Percentiles rank a stretch among this genome's conserved stretches.
These are phyloP conservation scores for Conus canariensis DNA, from an alignment of 2,888 invertebrate genomes.

Conservation along the genomic window DNA sequence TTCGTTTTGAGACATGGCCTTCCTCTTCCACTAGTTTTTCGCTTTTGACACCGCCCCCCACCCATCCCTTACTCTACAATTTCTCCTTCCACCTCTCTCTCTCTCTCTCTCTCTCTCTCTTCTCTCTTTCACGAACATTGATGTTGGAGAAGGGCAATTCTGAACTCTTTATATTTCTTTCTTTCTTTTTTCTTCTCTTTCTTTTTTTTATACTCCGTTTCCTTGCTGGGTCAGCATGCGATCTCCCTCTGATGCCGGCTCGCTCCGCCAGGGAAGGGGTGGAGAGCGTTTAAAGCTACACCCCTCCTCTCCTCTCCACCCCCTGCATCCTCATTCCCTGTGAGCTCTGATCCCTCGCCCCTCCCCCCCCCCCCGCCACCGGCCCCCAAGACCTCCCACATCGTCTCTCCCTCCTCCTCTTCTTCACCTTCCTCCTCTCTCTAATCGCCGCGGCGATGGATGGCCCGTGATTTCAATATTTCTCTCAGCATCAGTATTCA, in stretches of 20 bases:
- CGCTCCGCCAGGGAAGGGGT: neutral
- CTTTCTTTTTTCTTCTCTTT: neutral
- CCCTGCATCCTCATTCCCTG: neutral
- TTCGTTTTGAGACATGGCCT: too few relatives aligned
- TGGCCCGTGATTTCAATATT: neutral
- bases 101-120: neutral
- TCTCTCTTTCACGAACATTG: neutral
- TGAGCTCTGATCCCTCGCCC: neutral
- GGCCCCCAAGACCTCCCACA: neutral
- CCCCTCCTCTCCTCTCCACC: too few relatives aligned
- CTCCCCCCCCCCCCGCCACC: too few relatives aligned
- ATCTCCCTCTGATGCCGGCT: neutral
- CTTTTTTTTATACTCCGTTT: neutral
- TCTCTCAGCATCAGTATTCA: constrained; percentile 18
- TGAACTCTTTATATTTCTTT: neutral
- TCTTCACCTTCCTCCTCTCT: neutral
- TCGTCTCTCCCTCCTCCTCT: neutral
- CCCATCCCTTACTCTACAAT: neutral
- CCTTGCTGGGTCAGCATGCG: neutral
- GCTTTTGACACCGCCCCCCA: too few relatives aligned
- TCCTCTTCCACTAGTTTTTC: too few relatives aligned
- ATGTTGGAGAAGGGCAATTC: too few relatives aligned
- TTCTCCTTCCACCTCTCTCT: neutral
- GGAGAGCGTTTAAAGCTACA: neutral
- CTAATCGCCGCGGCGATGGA: neutral